Evolutionary conservation across 1,140 invertebrate species (phyloP), one percentile per base, ranked within the genome.

Genomic region (Pantala flavescens): DNA sequence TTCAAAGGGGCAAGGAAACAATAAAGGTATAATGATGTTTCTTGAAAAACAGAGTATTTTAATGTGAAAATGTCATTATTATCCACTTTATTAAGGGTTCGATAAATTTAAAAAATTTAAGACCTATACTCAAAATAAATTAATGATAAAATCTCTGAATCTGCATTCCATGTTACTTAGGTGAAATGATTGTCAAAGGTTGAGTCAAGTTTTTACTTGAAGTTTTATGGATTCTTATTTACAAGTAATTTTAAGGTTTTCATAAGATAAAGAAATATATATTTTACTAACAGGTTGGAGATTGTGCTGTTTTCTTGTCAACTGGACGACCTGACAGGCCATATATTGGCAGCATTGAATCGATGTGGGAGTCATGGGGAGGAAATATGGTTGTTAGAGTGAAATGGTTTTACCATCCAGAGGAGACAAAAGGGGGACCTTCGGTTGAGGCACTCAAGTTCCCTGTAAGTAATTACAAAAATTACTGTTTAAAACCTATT

Each of bases 351-450:
- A 89, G 88, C 49, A 94, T 97, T 71, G 91, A 93, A 81, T 91
- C 91, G 74, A 90, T 98, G 87, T 98, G 95, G 95, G 93, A 96
- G 82, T 90, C 89, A 1, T 89, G 90, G 80, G 90, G 89, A 71
- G 91, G 89, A 7, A 91, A 90, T 80, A 97, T 96, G 92, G 88
- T 93, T 71, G 95, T 97, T 19, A 90, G 90, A 77, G 95, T 98
- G 43, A 91, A 93, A 79, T 98, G 96, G 96, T 98, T 96, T 84
- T 98, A 98, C 84, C 95, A 97, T 83, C 95, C 95, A 3, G 95
- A 97, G 83, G 96, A 98, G 84, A 96, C 94, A 0, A 87, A 89
- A 24, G 90, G 87, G 7, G 90, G 89, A 80, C 86, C 87, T 16
- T 70, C 74, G 0, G 76, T 72, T 14, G 79, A 82, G 42, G 86